Conservation (phyloP, 1,140 invertebrate species). For the Macrobrachium nipponense region DNA sequence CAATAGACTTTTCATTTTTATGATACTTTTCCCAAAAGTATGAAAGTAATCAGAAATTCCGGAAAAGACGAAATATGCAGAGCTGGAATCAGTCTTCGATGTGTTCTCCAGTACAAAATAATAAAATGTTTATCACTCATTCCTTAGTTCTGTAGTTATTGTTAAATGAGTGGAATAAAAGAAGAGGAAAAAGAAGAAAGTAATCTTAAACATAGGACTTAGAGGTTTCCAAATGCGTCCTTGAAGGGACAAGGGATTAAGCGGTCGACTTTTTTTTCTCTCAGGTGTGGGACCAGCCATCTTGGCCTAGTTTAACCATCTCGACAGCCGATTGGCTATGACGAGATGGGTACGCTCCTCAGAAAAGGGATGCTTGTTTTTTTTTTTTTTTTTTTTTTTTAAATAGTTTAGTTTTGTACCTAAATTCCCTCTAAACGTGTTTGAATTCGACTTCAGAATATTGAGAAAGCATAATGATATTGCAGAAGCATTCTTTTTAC, state of each 20-base stretch:
- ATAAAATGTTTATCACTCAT: neutral
- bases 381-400: neutral
- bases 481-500: no score
- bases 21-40: no score
- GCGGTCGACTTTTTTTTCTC: neutral
- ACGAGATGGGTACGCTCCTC: neutral
- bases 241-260: neutral
- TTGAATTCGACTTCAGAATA: no score
- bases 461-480: no score
- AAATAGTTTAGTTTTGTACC: neutral
- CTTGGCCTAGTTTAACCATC: slow-evolving; percentile 9
- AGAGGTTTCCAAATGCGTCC: neutral
- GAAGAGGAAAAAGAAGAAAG: no score
- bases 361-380: neutral
- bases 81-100: no score
- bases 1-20: no score
- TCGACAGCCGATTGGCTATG: neutral
- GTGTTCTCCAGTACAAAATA: no score
- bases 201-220: no score
- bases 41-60: no score
- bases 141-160: neutral
- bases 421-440: no score
- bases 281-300: neutral
- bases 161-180: neutral
- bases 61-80: no score